phyloP scores from a whole-genome alignment of 2,888 invertebrate species.

The Philhelius pedissequus region DNA sequence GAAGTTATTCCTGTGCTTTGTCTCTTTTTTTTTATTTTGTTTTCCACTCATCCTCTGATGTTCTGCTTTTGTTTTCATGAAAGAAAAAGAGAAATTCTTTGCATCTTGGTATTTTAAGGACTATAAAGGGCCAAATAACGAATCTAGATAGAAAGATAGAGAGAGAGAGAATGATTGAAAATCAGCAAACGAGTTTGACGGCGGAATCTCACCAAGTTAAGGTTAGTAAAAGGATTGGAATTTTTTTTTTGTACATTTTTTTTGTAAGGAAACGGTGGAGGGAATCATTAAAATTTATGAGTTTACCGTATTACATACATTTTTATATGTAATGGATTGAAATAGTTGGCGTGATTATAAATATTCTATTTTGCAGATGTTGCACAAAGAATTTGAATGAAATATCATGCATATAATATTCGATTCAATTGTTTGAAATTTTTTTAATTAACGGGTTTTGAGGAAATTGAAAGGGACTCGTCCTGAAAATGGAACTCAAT shows the following conservation, averaged over 20 bases:
- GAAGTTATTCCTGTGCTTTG: conserved; percentile 13
- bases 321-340: conserved; percentile 4
- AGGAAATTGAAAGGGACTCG: not conserved
- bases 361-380: conserved; percentile 8
- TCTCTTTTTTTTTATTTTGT: not conserved
- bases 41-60: not conserved
- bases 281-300: conserved; percentile 25
- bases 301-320: not conserved
- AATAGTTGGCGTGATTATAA: not conserved
- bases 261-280: conserved; percentile 1
- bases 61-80: conserved; percentile 21
- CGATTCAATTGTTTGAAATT: not conserved
- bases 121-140: conserved; percentile 16
- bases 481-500: not conserved
- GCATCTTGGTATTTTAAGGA: conserved; percentile 28
- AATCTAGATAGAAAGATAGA: too few relatives aligned
- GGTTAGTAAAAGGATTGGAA: not conserved
- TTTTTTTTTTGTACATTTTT: conserved; percentile 50
- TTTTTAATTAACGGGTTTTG: not conserved
- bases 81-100: conserved; percentile 25
- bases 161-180: conserved; percentile 25
- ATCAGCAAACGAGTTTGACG: conserved; percentile 28
- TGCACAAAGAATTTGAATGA: not conserved
- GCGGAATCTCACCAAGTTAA: conserved; percentile 4
- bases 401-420: not conserved